These are phyloP conservation scores for Eupithecia subumbrata DNA, from an alignment of 2,888 invertebrate species.

Conservation along the genomic window DNA sequence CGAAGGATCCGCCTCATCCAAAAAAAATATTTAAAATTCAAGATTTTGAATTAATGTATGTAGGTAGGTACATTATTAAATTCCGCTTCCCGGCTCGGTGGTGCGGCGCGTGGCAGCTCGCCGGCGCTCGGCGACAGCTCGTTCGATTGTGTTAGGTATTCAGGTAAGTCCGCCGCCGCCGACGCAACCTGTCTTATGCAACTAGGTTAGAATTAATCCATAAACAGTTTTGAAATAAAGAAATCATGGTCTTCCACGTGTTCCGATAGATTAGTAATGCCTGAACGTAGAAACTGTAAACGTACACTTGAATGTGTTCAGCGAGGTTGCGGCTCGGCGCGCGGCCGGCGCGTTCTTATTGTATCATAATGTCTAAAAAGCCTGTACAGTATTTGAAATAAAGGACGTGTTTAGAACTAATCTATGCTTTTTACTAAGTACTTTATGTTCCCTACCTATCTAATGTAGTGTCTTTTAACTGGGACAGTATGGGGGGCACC, in stretches of 20 bases:
- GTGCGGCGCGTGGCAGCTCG: not conserved
- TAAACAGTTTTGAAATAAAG: not conserved
- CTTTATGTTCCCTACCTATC: not conserved
- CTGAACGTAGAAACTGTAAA: not conserved
- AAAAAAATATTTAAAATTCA: not conserved
- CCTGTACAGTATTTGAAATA: conserved; percentile 81
- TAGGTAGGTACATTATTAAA: not conserved
- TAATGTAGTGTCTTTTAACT: no score
- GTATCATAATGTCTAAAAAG: conserved; percentile 67
- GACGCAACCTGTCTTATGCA: not conserved
- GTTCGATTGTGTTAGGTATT: conserved; percentile 19
- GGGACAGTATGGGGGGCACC: no score
- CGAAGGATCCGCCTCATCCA: not conserved
- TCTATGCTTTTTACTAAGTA: conserved; percentile 38
- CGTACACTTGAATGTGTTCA: not conserved
- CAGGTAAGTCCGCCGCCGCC: not conserved
- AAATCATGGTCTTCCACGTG: conserved; percentile 19
- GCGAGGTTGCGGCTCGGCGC: conserved; percentile 29
- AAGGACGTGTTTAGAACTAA: conserved; percentile 77
- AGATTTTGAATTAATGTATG: not conserved
- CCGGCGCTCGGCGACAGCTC: conserved; percentile 5
- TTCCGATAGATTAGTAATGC: not conserved
- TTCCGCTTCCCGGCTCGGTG: not conserved
- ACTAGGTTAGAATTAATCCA: not conserved
- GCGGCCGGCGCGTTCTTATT: conserved; percentile 55